phyloP scores from a whole-genome alignment of 2,888 invertebrate genomes.

The Lucinisca nassula region DNA sequence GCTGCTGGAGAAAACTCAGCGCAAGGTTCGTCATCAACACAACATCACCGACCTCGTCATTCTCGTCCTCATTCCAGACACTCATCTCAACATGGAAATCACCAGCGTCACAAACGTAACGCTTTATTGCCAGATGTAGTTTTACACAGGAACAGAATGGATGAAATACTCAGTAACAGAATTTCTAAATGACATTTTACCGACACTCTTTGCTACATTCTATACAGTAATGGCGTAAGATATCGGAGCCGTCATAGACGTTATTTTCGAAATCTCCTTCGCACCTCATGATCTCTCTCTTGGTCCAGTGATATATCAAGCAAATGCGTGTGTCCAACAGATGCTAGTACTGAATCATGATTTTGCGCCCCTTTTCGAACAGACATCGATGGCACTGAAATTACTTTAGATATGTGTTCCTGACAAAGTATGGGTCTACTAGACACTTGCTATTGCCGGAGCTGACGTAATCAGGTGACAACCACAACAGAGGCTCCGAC shows the following conservation, averaged over 20 bases:
- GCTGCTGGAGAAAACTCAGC: background rate
- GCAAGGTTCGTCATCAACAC: background rate
- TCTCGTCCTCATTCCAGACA: background rate
- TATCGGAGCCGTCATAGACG: slow-evolving; percentile 15
- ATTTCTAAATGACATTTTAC: slow-evolving; percentile 37
- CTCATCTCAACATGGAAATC: background rate
- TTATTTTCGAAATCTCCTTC: slow-evolving; percentile 1
- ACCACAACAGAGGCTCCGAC: background rate
- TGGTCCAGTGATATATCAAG: background rate
- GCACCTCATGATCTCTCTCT: background rate
- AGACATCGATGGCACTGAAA: background rate
- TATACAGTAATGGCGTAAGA: slow-evolving; percentile 23
- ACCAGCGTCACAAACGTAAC: background rate
- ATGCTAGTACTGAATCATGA: slow-evolving; percentile 14
- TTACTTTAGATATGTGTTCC: background rate
- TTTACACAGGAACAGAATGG: background rate
- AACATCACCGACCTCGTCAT: background rate
- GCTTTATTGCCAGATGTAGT: background rate
- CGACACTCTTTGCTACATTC: slow-evolving; percentile 29
- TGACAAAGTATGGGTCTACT: background rate
- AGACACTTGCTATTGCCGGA: slow-evolving; percentile 16
- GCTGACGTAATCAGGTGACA: background rate
- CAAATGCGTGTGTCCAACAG: slow-evolving; percentile 30
- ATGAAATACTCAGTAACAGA: slow-evolving; percentile 34
- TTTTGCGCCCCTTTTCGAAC: background rate